These are phyloP conservation scores for Drosophila robusta DNA, from an alignment of 2,888 invertebrate species.

Conservation along the genomic window DNA sequence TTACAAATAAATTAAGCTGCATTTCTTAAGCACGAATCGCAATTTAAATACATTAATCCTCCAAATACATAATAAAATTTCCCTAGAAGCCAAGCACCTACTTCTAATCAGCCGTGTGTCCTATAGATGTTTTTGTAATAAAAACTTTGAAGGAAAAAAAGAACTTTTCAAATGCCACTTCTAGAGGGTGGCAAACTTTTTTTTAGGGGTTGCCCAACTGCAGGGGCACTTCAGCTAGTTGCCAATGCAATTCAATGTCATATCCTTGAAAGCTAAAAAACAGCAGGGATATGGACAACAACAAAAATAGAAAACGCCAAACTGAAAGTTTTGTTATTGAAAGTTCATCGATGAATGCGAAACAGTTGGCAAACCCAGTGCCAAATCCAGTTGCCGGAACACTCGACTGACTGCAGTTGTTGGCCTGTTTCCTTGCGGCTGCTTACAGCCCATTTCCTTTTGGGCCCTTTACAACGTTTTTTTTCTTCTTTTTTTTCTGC, in stretches of 20 bases:
- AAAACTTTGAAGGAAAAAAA: slow-evolving; percentile 36
- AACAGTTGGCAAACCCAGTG: slow-evolving; percentile 32
- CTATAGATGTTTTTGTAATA: slow-evolving; percentile 29
- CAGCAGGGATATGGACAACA: slow-evolving; percentile 15
- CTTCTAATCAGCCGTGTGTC: slow-evolving; percentile 31
- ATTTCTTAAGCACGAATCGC: background rate
- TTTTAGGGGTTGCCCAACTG: slow-evolving; percentile 31
- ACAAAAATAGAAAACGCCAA: slow-evolving; percentile 29
- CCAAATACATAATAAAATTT: background rate
- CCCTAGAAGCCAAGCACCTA: slow-evolving; percentile 14
- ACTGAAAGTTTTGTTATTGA: slow-evolving; percentile 77
- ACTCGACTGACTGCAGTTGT: slow-evolving; percentile 39
- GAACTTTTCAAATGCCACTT: slow-evolving; percentile 38
- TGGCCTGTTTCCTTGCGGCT: slow-evolving; percentile 63
- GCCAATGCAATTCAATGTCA: slow-evolving; percentile 77
- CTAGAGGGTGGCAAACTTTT: slow-evolving; percentile 32
- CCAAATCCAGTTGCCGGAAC: slow-evolving; percentile 23
- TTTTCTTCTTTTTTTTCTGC: too few relatives aligned
- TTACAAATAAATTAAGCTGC: too few relatives aligned
- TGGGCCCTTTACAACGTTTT: slow-evolving; percentile 65
- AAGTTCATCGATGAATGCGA: slow-evolving; percentile 79
- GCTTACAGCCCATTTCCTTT: slow-evolving; percentile 79
- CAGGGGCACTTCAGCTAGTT: slow-evolving; percentile 60
- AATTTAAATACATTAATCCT: background rate
- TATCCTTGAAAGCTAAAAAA: slow-evolving; percentile 71